phyloP scores from a whole-genome alignment of 2,113 vertebrate genomes.

The Ptyas mucosa region DNA sequence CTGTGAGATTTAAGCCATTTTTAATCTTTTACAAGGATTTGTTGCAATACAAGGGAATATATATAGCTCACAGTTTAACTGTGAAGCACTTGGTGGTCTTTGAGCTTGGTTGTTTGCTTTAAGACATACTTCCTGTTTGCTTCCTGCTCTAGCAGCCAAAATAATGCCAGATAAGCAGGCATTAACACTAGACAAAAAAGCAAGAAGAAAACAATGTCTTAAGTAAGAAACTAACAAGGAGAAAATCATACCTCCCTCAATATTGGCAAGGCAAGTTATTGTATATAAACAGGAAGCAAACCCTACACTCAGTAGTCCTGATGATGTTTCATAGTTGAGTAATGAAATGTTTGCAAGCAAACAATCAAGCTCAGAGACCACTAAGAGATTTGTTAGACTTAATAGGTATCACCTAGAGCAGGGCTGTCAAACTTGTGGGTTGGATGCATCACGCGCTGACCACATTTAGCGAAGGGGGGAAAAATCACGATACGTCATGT shows the following conservation, averaged over 20 bases:
- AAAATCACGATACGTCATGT: too few species aligned
- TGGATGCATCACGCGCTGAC: too few species aligned
- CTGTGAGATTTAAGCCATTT: not conserved
- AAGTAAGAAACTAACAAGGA: not conserved
- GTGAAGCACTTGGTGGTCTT: not conserved
- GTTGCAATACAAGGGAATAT: not conserved
- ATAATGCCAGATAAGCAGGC: not conserved
- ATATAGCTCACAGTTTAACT: not conserved
- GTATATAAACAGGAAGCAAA: not conserved
- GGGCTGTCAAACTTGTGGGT: too few species aligned
- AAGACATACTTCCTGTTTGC: not conserved
- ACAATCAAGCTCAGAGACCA: not conserved
- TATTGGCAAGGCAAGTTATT: not conserved
- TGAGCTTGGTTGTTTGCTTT: not conserved
- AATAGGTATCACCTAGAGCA: not conserved
- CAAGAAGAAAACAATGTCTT: not conserved
- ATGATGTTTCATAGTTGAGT: not conserved
- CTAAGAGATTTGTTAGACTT: not conserved
- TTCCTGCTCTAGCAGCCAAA: not conserved
- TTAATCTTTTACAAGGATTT: not conserved
- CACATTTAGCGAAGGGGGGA: too few species aligned
- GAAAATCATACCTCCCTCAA: not conserved
- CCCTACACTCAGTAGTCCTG: not conserved
- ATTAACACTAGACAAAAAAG: not conserved
- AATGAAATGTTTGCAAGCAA: not conserved